phyloP scores from a whole-genome alignment of 2,888 invertebrate genomes.

The Druceiella hillmani region DNA sequence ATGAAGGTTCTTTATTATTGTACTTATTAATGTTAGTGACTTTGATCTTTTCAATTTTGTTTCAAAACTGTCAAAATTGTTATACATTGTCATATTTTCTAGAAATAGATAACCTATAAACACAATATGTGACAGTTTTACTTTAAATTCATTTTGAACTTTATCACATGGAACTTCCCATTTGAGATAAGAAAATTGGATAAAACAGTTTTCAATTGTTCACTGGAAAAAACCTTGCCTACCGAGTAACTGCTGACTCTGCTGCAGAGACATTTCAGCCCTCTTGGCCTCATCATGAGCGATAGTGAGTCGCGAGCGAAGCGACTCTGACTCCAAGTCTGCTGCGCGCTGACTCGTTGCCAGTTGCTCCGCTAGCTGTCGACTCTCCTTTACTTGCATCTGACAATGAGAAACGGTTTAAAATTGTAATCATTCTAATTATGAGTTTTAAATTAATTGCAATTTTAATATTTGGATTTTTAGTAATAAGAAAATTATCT shows the following conservation, averaged over 20 bases:
- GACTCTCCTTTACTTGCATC: constrained; percentile 46
- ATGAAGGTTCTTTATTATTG: too few relatives aligned
- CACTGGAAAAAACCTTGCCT: constrained; percentile 18
- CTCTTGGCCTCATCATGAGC: constrained; percentile 57
- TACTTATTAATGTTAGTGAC: too few relatives aligned
- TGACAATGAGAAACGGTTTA: constrained; percentile 27
- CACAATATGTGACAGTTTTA: too few relatives aligned
- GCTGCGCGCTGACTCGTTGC: constrained; percentile 29
- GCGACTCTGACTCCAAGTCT: constrained; percentile 40
- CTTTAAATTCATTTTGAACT: too few relatives aligned
- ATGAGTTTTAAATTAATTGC: not conserved
- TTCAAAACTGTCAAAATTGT: too few relatives aligned
- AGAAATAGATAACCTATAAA: too few relatives aligned
- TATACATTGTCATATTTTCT: too few relatives aligned
- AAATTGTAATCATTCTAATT: not conserved
- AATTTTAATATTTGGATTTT: not conserved
- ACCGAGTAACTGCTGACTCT: constrained; percentile 62
- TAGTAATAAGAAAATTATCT: not conserved
- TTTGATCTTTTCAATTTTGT: too few relatives aligned
- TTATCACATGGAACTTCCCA: too few relatives aligned
- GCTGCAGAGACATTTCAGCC: constrained; percentile 51
- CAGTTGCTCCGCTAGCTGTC: constrained; percentile 38
- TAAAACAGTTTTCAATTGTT: too few relatives aligned
- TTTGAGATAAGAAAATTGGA: too few relatives aligned
- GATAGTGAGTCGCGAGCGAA: constrained; percentile 52